phyloP scores from a whole-genome alignment of 2,888 invertebrate species.

The Meloe dianella region DNA sequence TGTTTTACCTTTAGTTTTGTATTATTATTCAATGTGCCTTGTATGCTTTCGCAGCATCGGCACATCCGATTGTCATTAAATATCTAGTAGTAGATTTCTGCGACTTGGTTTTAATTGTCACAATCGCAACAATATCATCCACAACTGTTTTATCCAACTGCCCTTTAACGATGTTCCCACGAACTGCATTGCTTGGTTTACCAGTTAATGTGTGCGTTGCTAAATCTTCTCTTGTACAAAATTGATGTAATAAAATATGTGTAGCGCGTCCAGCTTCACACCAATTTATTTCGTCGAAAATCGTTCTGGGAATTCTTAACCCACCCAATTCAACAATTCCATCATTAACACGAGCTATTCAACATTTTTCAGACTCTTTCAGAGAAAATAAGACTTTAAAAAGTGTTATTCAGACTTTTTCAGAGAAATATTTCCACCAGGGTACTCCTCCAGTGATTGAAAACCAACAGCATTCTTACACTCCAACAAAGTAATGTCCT shows the following conservation, averaged over 20 bases:
- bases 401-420: too few relatives aligned
- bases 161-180: neutral
- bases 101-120: neutral
- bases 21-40: too few relatives aligned
- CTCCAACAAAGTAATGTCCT: too few relatives aligned
- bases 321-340: neutral
- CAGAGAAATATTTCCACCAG: too few relatives aligned
- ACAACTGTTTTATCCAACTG: neutral
- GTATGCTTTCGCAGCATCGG: too few relatives aligned
- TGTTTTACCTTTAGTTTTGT: too few relatives aligned
- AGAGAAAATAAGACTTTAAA: too few relatives aligned
- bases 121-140: neutral
- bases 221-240: neutral
- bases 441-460: too few relatives aligned
- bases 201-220: neutral
- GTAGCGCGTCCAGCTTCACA: neutral
- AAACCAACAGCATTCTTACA: too few relatives aligned
- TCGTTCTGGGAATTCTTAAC: neutral
- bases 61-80: neutral
- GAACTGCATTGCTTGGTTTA: neutral
- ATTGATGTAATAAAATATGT: neutral
- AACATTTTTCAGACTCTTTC: too few relatives aligned
- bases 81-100: neutral
- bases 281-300: neutral
- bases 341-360: neutral